A percentile compares a stretch with the other conserved stretches of the same genome.
Evolutionary conservation across 2,888 invertebrate species (phyloP).

Genomic region (Himalopsyche anomala): DNA sequence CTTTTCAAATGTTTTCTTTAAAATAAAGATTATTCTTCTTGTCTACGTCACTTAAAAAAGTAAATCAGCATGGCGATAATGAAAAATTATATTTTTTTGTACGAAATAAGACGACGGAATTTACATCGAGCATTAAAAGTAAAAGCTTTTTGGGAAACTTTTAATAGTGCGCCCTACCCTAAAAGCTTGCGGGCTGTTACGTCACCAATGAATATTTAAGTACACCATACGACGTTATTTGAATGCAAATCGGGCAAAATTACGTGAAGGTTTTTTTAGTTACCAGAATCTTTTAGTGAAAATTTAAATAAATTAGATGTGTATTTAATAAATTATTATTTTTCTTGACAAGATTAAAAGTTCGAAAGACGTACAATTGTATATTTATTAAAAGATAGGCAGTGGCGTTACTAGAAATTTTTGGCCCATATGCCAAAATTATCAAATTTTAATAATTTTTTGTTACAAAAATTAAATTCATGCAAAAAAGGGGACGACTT

Average conservation of each 20-base stretch:
- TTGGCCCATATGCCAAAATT: too few species aligned
- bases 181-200: slow-evolving; percentile 18
- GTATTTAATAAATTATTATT: too few species aligned
- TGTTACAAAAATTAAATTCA: too few species aligned
- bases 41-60: slow-evolving; percentile 17
- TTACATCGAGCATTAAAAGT: slow-evolving; percentile 22
- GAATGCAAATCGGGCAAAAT: slow-evolving; percentile 39
- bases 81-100: slow-evolving; percentile 1
- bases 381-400: too few species aligned
- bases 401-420: too few species aligned
- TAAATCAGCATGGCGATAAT: not conserved
- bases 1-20: too few species aligned
- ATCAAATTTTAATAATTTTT: too few species aligned
- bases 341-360: too few species aligned
- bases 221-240: slow-evolving; percentile 23
- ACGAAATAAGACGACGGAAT: slow-evolving; percentile 13
- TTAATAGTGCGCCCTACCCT: slow-evolving; percentile 40
- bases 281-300: not conserved
- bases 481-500: too few species aligned
- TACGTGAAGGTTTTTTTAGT: slow-evolving; percentile 24
- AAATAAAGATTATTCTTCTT: too few species aligned
- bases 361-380: too few species aligned
- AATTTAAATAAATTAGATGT: not conserved
- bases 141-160: slow-evolving; percentile 44
- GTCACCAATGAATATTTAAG: slow-evolving; percentile 47